Evolutionary conservation across 1,140 invertebrate species (phyloP).

Genomic region (Drosophila willistoni): DNA sequence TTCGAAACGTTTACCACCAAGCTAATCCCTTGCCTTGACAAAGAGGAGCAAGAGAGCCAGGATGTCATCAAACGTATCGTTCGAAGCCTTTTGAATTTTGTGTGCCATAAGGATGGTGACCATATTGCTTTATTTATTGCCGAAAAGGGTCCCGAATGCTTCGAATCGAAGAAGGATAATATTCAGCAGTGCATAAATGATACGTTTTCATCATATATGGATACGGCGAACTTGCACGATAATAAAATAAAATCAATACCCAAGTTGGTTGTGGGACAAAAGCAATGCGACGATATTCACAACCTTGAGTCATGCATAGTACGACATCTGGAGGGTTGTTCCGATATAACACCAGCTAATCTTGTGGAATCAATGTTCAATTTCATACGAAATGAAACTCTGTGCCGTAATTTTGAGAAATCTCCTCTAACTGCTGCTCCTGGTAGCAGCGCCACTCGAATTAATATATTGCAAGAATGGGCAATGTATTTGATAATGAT

Average conservation of each 20-base stretch:
- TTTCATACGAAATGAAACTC: slow-evolving; percentile 83
- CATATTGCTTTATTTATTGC: slow-evolving; percentile 92
- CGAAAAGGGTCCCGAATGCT: slow-evolving; percentile 90
- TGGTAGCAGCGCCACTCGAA: slow-evolving; percentile 3
- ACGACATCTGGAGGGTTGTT: slow-evolving; percentile 86
- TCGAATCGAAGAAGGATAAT: slow-evolving; percentile 85
- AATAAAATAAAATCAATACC: slow-evolving; percentile 65
- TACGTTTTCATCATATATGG: slow-evolving; percentile 84
- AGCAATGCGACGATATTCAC: slow-evolving; percentile 84
- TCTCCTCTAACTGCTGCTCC: slow-evolving; percentile 34
- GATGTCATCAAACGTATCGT: slow-evolving; percentile 87
- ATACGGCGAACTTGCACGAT: slow-evolving; percentile 69
- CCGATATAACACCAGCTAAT: slow-evolving; percentile 90
- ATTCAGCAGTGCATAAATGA: slow-evolving; percentile 87
- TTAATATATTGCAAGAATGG: neutral
- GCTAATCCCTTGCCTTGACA: slow-evolving; percentile 86
- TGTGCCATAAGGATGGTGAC: slow-evolving; percentile 92
- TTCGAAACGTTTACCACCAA: slow-evolving; percentile 85
- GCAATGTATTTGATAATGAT: slow-evolving; percentile 13
- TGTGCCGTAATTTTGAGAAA: slow-evolving; percentile 69
- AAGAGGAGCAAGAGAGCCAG: slow-evolving; percentile 84
- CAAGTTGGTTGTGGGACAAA: slow-evolving; percentile 67
- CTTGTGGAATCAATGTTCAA: slow-evolving; percentile 91
- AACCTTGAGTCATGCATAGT: slow-evolving; percentile 87
- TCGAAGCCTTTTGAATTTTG: slow-evolving; percentile 88